These are phyloP conservation scores for Apomyelois bistriatella DNA, from an alignment of 2,888 invertebrate species.

Conservation along the genomic window DNA sequence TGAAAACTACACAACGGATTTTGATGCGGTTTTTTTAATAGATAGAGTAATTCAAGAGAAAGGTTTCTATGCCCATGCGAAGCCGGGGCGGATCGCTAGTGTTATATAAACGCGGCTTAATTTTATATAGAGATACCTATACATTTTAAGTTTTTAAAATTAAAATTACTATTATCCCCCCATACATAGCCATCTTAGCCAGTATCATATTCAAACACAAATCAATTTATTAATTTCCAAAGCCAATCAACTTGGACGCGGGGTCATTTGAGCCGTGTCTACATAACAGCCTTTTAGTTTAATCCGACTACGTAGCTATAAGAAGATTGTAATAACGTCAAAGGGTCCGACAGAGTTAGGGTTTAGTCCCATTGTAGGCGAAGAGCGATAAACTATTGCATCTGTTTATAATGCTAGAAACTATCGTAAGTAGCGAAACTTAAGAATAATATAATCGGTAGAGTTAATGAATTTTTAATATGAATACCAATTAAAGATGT, in stretches of 20 bases:
- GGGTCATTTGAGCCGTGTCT: constrained; percentile 53
- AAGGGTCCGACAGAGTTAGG: constrained; percentile 38
- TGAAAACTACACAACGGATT: too few relatives aligned
- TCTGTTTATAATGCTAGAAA: neutral
- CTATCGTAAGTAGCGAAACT: too few relatives aligned
- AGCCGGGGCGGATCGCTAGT: too few relatives aligned
- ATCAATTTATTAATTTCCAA: constrained; percentile 15
- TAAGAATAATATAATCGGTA: too few relatives aligned
- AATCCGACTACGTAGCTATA: constrained; percentile 58
- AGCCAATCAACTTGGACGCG: constrained; percentile 39
- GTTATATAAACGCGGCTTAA: too few relatives aligned
- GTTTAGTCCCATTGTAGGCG: neutral
- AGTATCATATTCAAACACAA: neutral
- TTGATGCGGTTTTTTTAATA: too few relatives aligned
- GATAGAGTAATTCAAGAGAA: too few relatives aligned
- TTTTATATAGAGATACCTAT: too few relatives aligned
- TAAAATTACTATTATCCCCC: neutral
- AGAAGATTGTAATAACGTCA: constrained; percentile 71
- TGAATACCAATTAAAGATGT: too few relatives aligned
- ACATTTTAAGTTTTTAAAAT: neutral
- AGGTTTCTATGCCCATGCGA: too few relatives aligned
- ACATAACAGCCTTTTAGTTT: constrained; percentile 68
- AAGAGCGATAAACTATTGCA: neutral
- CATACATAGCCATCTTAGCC: neutral
- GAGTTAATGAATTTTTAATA: too few relatives aligned